phyloP scores from a whole-genome alignment of 2,888 invertebrate species.

The Alentia gelatinosa region DNA sequence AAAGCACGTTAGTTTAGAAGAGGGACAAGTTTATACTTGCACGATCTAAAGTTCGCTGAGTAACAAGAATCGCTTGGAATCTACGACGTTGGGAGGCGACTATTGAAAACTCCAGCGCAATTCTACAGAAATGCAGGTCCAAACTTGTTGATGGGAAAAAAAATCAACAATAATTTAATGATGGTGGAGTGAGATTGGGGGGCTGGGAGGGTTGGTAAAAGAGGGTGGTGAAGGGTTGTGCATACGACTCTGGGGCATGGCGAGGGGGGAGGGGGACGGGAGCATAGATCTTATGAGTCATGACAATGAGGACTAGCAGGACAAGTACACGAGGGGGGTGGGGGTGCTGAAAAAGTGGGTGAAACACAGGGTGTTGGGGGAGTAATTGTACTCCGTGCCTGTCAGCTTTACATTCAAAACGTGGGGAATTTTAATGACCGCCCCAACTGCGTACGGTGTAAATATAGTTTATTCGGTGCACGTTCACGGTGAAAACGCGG shows the following conservation, averaged over 20 bases:
- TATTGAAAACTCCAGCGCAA: no score
- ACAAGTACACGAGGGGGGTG: neutral
- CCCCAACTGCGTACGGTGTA: no score
- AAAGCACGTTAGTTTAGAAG: no score
- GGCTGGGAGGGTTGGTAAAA: neutral
- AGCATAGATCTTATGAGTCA: neutral
- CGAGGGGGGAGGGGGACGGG: neutral
- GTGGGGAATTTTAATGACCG: neutral
- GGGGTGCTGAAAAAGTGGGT: neutral
- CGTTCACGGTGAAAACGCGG: no score
- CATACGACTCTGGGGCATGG: neutral
- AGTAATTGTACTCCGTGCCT: neutral
- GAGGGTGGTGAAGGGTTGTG: neutral
- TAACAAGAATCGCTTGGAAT: no score
- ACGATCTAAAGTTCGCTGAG: no score
- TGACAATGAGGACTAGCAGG: neutral
- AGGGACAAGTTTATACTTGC: no score
- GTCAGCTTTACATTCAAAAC: neutral
- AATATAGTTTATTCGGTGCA: no score
- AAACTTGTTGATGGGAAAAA: slow-evolving; percentile 26
- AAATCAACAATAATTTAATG: slow-evolving; percentile 13
- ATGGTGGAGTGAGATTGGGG: neutral
- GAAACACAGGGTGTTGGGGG: neutral
- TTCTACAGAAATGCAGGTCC: neutral
- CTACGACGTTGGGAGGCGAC: no score